Conservation (phyloP, 2,888 invertebrate species). For the Diabrotica balteata region DNA sequence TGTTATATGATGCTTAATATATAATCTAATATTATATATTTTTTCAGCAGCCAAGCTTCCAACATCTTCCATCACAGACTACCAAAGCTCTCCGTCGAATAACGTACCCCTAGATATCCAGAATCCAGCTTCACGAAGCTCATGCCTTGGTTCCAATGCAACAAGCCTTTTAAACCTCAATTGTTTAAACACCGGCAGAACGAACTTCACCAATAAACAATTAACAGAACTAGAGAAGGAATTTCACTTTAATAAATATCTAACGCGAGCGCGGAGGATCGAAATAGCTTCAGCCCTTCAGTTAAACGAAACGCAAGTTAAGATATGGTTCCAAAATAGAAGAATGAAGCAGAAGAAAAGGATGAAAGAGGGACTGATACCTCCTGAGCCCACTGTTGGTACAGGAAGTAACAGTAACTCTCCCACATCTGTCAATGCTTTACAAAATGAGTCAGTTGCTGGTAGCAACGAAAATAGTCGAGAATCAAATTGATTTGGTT, state of each 20-base stretch:
- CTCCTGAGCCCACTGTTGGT: constrained; percentile 64
- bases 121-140: constrained; percentile 61
- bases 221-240: constrained; percentile 99
- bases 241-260: constrained; percentile 99
- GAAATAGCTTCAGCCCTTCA: constrained; percentile 97
- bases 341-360: constrained; percentile 98
- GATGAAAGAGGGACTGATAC: constrained; percentile 86
- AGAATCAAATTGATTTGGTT: constrained; percentile 65
- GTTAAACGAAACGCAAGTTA: constrained; percentile 95
- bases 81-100: constrained; percentile 36
- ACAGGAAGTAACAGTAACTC: constrained; percentile 59
- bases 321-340: constrained; percentile 99
- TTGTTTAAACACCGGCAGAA: constrained; percentile 84
- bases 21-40: constrained; percentile 14
- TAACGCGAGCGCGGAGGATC: constrained; percentile 94
- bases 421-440: constrained; percentile 55
- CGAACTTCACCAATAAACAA: constrained; percentile 99
- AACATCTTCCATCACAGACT: constrained; percentile 57
- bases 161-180: constrained; percentile 58
- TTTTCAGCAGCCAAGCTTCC: constrained; percentile 72
- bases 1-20: too few relatives aligned
- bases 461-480: constrained; percentile 77
- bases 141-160: constrained; percentile 60
- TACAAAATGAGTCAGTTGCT: constrained; percentile 55
- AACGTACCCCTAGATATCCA: constrained; percentile 61